Base-by-base conservation (phyloP, 2,888 invertebrate genomes). In the Apocheima hispidaria region DNA sequence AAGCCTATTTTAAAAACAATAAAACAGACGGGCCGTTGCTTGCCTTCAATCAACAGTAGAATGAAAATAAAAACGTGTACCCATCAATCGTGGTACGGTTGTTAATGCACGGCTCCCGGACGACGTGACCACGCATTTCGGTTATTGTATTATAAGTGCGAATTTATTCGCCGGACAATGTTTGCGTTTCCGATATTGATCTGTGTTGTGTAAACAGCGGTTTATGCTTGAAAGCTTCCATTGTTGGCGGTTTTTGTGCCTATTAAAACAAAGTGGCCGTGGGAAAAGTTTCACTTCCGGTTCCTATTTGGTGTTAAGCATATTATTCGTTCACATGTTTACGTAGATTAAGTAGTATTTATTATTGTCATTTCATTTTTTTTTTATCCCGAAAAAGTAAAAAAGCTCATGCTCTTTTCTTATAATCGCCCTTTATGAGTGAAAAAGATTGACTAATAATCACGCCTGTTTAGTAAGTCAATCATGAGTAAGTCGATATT, bases 101-200 rank as follows among this genome's bases (percentile, higher is more conserved):
- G 41, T 50, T 44, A 55, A 55, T 55, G 51, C 33, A 36, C 60
- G 6, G 41, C 36, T 65, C 64, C 14, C 35, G 14, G 57, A 46
- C 67, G 51, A 64, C 81, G 77, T 80, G 77, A 64, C 65, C 69
- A 46, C 72, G 82, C 76, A 81, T 78, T 73, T 51, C 68, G 57
- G 63, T 68, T 73, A 73, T 74, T 73, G 69, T 78, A 79, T 81
- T 75, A 80, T 78, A 62, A 68, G 59, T 66, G 65, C 57, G 68
- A 59, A 67, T 70, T 66, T 66, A 70, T 70, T 68, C 70, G 52
- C 21, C 36, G 35, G 40, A 54, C 64, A 65, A 54, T 69, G 66
- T 71, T 71, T 71, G 69, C 65, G 43, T 36, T 59, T 54, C 60
- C 59, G 66, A 61, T 71, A 69, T 71, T 65, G 69, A 67, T 66